phyloP scores from a whole-genome alignment of 2,797 vertebrate species.

The Picus viridis region DNA sequence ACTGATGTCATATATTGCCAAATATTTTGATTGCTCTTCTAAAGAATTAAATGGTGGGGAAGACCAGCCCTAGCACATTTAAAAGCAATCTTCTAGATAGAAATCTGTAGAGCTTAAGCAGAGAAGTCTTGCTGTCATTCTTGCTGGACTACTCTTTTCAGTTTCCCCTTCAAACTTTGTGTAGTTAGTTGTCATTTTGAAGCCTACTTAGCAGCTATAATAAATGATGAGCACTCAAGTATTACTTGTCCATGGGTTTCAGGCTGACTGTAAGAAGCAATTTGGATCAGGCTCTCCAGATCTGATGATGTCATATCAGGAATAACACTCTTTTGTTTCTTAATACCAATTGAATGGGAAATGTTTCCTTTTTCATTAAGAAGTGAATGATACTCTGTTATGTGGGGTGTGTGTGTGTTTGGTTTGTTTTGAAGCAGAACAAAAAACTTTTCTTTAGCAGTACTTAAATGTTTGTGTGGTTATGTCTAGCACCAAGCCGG shows the following conservation, averaged over 20 bases:
- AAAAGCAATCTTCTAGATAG: background rate
- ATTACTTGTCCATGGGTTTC: background rate
- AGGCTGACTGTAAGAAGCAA: background rate
- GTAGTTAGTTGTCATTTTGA: background rate
- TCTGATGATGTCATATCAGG: background rate
- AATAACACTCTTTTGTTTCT: background rate
- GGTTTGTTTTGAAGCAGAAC: background rate
- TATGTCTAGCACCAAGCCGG: background rate
- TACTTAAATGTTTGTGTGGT: background rate
- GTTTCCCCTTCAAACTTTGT: background rate
- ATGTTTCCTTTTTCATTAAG: background rate
- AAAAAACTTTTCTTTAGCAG: background rate
- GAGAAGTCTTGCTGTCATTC: background rate
- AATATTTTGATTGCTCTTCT: background rate
- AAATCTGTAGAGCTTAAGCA: background rate
- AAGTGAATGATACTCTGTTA: background rate
- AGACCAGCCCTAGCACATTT: background rate
- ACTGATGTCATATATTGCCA: background rate
- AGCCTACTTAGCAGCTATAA: background rate
- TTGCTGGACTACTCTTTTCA: background rate
- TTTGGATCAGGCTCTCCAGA: background rate
- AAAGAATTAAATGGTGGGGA: background rate
- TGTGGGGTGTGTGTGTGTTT: too few species aligned
- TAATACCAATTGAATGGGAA: background rate
- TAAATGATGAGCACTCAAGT: background rate